phyloP scores from a whole-genome alignment of 2,113 vertebrate genomes.

The Morone chrysops region DNA sequence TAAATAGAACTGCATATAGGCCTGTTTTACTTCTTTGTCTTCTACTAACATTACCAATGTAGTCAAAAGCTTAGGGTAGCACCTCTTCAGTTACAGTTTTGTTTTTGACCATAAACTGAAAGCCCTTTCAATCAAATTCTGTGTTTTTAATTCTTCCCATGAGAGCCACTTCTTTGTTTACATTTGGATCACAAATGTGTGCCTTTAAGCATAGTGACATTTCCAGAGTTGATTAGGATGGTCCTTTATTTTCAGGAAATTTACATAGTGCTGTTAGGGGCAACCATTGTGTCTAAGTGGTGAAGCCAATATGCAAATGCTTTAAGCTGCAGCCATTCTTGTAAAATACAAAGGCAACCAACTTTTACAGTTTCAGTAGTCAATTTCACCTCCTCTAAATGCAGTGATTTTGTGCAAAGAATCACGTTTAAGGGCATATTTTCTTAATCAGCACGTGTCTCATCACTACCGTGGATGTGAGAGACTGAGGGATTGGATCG shows the following conservation, averaged over 20 bases:
- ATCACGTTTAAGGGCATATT: constrained; percentile 6
- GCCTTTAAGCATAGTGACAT: constrained; percentile 32
- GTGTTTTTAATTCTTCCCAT: constrained; percentile 11
- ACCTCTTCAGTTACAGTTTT: not conserved
- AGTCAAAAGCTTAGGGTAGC: not conserved
- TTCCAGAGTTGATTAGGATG: constrained; percentile 28
- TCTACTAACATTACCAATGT: not conserved
- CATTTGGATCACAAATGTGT: constrained; percentile 6
- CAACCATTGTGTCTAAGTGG: not conserved
- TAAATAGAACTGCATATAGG: not conserved
- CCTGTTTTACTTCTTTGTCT: not conserved
- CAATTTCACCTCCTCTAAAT: not conserved
- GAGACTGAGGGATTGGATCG: constrained; percentile 1
- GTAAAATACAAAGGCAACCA: not conserved
- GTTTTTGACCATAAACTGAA: not conserved
- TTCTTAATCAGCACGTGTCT: constrained; percentile 24
- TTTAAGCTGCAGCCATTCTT: not conserved
- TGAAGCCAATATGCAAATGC: not conserved
- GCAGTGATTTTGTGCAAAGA: not conserved
- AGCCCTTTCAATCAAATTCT: not conserved
- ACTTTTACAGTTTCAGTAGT: not conserved
- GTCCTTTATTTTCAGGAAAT: constrained; percentile 20
- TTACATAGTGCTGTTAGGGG: not conserved
- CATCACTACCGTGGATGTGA: constrained; percentile 9
- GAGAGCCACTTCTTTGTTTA: constrained; percentile 22